Evolutionary conservation across 2,888 invertebrate species (phyloP), one percentile per base, ranked within the genome.

Genomic region (Thalpophila matura): DNA sequence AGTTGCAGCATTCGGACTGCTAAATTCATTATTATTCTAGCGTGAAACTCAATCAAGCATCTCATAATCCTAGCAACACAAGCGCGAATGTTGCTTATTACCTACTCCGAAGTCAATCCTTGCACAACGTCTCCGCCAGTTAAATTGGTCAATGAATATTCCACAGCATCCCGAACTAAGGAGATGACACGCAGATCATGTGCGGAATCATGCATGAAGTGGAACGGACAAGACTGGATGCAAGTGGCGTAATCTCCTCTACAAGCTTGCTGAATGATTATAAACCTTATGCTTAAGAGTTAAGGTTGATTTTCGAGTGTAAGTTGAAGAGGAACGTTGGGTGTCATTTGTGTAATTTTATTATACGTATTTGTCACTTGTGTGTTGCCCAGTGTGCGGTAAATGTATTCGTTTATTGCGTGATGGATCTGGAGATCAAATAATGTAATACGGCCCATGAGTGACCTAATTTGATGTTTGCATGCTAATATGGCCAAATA

Each of bases 141-240:
- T 66, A 72, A 76, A 74, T 79, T 79, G 66, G 51, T 57, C 71
- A 68, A 72, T 79, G 77, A 79, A 79, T 79, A 79, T 79, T 79
- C 71, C 55, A 69, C 46, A 43, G 57, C 55, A 53, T 69, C 27
- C 47, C 62, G 29, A 65, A 54, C 66, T 72, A 69, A 71, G 71
- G 64, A 65, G 69, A 79, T 79, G 74, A 79, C 67, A 74, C 69
- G 40, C 65, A 72, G 69, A 74, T 79, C 79, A 77, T 53, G 71
- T 45, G 58, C 61, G 50, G 77, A 79, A 79, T 79, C 79, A 79
- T 79, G 79, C 79, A 79, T 79, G 79, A 79, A 79, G 50, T 57
- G 56, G 66, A 66, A 68, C 68, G 59, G 65, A 67, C 64, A 69
- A 57, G 60, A 38, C 55, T 63, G 50, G 43, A 64, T 77, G 66